Base-by-base conservation (phyloP, 2,797 vertebrate genomes). In the Clamator glandarius region DNA sequence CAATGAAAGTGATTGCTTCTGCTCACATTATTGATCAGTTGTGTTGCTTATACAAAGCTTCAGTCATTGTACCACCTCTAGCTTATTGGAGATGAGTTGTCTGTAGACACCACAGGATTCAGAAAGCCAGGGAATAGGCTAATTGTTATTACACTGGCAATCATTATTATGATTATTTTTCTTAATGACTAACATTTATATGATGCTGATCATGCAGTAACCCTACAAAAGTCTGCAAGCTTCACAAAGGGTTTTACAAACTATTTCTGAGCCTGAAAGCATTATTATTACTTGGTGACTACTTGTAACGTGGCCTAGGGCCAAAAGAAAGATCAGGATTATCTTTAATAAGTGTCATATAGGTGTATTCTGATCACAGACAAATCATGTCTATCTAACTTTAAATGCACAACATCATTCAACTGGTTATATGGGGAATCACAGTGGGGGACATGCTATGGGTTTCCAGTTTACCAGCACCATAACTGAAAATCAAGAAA, bases 171-270 rank as follows among this genome's bases (percentile, higher is more conserved):
- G 41, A 87, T 90, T 88, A 87, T 82, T 94, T 73, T 55, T 52
- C 87, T 62, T 88, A 93, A 96, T 51, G 76, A 86, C 84, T 90
- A 72, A 20, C 91, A 84, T 93, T 89, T 87, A 42, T 66, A 69
- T 1, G n/a, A 33, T 67, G 92, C 73, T 87, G 89, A 92, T 92
- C 24, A 11, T 39, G 48, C 66, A 78, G 82, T 66, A 72, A 17
- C 48, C 62, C 33, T 29, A 26, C 1, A 0, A 81, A 68, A 50
- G 35, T 48, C 74, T 18, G 55, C 9, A 59, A 83, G 82, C 68
- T 44, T 59, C 73, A 77, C 84, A 50, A 73, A 87, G 73, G 58
- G 28, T 57, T 92, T 89, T 69, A 66, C n/a, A 78, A 87, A 80
- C 54, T 8, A 33, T 33, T 62, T 77, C 69, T n/a, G 41, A 89